Conservation (phyloP, 2,888 invertebrate species). For the Pristionchus japonicus region DNA sequence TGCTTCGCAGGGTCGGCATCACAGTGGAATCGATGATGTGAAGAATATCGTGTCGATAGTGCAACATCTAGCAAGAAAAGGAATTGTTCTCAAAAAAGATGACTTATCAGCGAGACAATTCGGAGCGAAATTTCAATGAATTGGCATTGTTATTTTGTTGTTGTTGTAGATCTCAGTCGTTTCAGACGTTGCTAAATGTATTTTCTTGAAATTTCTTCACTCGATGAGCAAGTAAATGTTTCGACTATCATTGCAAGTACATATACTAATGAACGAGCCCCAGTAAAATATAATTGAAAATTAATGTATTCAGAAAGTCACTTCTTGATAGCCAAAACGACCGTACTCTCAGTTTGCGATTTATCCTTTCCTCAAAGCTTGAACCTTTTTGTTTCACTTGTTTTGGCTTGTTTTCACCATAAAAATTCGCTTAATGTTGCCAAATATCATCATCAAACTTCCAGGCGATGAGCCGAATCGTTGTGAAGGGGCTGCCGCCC, state of each 20-base stretch:
- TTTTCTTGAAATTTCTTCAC: too few species aligned
- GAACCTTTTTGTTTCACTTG: background rate
- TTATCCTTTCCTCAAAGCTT: background rate
- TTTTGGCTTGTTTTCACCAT: background rate
- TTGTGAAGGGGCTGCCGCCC: conserved; percentile 69
- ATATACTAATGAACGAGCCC: too few species aligned
- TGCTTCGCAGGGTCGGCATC: conserved; percentile 76
- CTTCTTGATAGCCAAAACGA: background rate
- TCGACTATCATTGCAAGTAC: too few species aligned
- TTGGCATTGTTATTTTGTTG: too few species aligned
- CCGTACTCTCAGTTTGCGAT: background rate
- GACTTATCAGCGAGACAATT: background rate
- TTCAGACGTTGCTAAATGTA: too few species aligned
- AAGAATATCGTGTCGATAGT: conserved; percentile 75
- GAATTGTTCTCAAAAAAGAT: conserved; percentile 42
- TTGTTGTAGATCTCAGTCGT: too few species aligned
- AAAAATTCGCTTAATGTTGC: background rate
- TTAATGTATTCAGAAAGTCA: background rate
- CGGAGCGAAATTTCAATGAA: background rate
- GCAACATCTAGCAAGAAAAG: conserved; percentile 50
- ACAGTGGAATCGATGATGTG: conserved; percentile 79
- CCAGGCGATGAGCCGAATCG: conserved; percentile 63
- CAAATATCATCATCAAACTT: background rate
- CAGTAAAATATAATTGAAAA: background rate
- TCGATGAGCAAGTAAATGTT: too few species aligned